Percentiles rank a stretch among this genome's conserved stretches.
phyloP scores from a whole-genome alignment of 2,113 vertebrate species.

The Pseudolaguvia tuberculata region DNA sequence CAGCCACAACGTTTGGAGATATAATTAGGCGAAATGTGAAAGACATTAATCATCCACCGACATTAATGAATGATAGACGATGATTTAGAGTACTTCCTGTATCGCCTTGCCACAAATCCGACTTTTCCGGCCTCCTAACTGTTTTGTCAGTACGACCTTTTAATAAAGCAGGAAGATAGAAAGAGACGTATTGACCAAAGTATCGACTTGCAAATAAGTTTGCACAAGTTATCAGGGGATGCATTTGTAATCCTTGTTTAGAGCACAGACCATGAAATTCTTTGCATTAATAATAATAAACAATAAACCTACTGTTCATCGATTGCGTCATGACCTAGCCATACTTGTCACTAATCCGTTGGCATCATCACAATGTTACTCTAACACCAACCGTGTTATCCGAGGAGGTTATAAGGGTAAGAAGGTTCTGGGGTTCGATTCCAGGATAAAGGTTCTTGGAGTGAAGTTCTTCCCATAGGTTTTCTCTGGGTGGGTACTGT shows the following conservation, averaged over 20 bases:
- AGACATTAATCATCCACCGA: background rate
- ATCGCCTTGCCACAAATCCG: background rate
- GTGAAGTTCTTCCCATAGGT: too few species aligned
- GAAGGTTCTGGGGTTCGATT: too few species aligned
- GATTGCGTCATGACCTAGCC: conserved; percentile 5
- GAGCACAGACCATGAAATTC: background rate
- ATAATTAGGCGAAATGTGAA: conserved; percentile 13
- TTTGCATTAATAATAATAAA: background rate
- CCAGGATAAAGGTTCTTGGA: too few species aligned
- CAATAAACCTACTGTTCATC: background rate
- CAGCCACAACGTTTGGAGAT: background rate
- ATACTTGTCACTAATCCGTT: background rate
- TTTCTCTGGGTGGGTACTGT: too few species aligned
- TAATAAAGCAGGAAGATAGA: conserved; percentile 13
- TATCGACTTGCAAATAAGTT: conserved; percentile 20
- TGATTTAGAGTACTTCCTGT: background rate
- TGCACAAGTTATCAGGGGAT: background rate
- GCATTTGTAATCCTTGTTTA: background rate
- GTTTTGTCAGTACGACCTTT: conserved; percentile 31
- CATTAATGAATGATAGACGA: background rate
- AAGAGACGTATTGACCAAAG: conserved; percentile 14
- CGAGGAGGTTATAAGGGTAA: too few species aligned
- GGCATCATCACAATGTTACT: background rate
- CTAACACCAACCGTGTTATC: background rate
- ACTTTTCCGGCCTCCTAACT: conserved; percentile 12